A percentile compares a stretch with the other conserved stretches of the same genome.
phyloP scores from a whole-genome alignment of 2,888 invertebrate species.

The Hirtodrosophila duncani region DNA sequence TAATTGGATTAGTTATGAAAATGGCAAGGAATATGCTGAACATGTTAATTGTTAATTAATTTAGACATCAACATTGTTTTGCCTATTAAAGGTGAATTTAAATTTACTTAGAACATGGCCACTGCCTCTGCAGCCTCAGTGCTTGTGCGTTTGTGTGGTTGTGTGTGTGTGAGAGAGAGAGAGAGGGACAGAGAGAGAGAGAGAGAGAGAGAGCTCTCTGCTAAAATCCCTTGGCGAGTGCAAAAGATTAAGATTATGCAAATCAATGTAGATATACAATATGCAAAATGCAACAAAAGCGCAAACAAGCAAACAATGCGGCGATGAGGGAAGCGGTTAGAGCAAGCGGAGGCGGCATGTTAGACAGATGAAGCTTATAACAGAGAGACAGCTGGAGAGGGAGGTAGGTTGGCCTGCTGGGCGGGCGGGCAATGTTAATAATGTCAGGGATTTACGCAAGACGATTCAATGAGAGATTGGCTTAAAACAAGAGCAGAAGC shows the following conservation, averaged over 20 bases:
- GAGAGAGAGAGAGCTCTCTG: neutral
- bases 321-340: constrained; percentile 3
- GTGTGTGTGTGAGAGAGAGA: too few species aligned
- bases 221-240: constrained; percentile 55
- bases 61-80: too few species aligned
- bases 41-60: too few species aligned
- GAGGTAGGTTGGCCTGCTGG: neutral
- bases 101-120: too few species aligned
- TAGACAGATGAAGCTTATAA: neutral
- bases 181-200: neutral
- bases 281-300: constrained; percentile 67
- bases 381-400: neutral
- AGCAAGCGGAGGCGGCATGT: neutral
- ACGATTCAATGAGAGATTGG: too few species aligned
- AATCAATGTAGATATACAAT: constrained; percentile 63
- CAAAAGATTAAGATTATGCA: constrained; percentile 65
- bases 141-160: too few species aligned
- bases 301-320: constrained; percentile 31
- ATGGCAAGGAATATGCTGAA: too few species aligned
- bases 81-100: too few species aligned
- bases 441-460: constrained; percentile 52
- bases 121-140: too few species aligned
- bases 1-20: too few species aligned
- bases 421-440: constrained; percentile 36
- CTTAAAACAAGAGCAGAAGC: constrained; percentile 8